Evolutionary conservation across 2,888 invertebrate species (phyloP).

Genomic region (Microctonus aethiopoides): DNA sequence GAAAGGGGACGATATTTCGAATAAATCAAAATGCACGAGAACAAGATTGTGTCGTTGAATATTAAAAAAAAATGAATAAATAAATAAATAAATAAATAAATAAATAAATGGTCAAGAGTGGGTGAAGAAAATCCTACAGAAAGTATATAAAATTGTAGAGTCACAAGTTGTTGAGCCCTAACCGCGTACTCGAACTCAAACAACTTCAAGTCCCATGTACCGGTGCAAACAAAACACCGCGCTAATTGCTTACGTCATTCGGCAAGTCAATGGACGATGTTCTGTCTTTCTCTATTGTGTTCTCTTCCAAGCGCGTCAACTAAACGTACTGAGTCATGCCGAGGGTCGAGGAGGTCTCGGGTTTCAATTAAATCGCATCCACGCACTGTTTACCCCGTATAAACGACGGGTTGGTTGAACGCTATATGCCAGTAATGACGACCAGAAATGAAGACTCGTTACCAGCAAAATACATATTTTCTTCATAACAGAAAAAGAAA

Average conservation of each 20-base stretch:
- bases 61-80: constrained; percentile 13
- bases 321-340: constrained; percentile 54
- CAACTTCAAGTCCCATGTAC: constrained; percentile 59
- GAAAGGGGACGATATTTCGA: no score
- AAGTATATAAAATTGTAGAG: constrained; percentile 33
- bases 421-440: constrained; percentile 32
- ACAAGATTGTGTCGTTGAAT: background rate
- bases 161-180: constrained; percentile 42
- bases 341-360: constrained; percentile 49
- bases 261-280: constrained; percentile 62
- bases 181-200: constrained; percentile 60
- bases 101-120: constrained; percentile 23
- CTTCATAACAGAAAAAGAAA: background rate
- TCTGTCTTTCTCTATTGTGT: constrained; percentile 40
- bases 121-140: background rate
- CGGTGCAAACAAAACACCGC: constrained; percentile 61
- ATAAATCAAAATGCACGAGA: no score
- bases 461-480: constrained; percentile 15
- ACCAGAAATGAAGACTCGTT: constrained; percentile 25
- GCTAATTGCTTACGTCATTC: constrained; percentile 65
- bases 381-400: constrained; percentile 60
- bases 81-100: constrained; percentile 14
- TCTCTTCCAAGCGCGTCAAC: constrained; percentile 25
- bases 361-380: constrained; percentile 62
- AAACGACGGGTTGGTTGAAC: constrained; percentile 47